phyloP scores from a whole-genome alignment of 1,140 invertebrate genomes.

The Ephestia elutella region DNA sequence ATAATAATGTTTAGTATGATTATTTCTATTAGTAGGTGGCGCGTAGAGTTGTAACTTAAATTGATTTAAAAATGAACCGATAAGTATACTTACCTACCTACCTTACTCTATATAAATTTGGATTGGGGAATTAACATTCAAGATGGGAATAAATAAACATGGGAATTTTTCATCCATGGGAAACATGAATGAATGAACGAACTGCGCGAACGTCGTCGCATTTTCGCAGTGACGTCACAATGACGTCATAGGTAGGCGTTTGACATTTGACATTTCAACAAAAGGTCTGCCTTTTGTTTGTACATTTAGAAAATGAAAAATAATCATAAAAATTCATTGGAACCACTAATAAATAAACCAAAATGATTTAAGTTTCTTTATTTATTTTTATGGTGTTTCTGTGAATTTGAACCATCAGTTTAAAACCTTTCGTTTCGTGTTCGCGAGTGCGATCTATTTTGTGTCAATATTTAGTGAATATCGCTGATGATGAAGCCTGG shows the following conservation, averaged over 20 bases:
- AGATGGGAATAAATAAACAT: too few species aligned
- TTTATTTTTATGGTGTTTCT: neutral
- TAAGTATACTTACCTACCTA: too few species aligned
- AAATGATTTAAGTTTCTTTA: neutral
- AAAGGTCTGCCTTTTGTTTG: slow-evolving; percentile 2
- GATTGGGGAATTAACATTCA: too few species aligned
- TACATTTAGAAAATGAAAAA: neutral
- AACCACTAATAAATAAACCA: neutral
- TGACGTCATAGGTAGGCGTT: slow-evolving; percentile 11
- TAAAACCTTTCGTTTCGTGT: slow-evolving; percentile 24
- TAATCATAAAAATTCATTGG: neutral
- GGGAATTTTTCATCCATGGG: too few species aligned
- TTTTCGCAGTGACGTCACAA: slow-evolving; percentile 4
- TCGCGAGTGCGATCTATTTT: slow-evolving; percentile 15
- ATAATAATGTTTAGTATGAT: too few species aligned
- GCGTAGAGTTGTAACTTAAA: too few species aligned
- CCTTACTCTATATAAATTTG: too few species aligned
- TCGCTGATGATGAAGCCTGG: slow-evolving; percentile 55
- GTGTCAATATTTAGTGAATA: slow-evolving; percentile 22
- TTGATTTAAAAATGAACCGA: too few species aligned
- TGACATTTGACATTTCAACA: slow-evolving; percentile 59
- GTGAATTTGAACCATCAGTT: neutral
- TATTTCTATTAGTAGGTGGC: too few species aligned
- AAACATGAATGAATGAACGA: too few species aligned
- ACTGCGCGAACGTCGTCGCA: too few species aligned